Percentiles rank a stretch among this genome's conserved stretches.
Conservation (phyloP, 2,797 vertebrate species). For the Anas capensis region DNA sequence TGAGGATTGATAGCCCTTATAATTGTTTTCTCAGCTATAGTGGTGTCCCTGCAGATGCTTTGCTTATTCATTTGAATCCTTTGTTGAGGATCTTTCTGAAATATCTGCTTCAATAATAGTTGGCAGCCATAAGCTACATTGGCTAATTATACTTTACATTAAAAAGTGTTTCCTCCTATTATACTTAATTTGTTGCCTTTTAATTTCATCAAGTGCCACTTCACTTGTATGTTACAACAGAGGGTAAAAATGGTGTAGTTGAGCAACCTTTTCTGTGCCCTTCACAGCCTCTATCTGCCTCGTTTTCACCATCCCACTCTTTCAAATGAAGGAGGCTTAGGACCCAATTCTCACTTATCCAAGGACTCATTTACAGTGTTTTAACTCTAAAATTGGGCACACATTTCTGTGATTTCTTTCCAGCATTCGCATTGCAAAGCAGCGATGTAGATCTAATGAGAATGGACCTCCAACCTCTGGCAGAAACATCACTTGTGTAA, state of each 20-base stretch:
- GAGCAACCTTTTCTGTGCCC: neutral
- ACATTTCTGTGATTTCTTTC: neutral
- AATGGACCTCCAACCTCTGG: neutral
- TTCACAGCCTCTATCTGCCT: neutral
- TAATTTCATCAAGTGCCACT: constrained; percentile 23
- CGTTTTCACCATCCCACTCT: neutral
- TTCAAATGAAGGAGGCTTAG: neutral
- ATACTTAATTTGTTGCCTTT: constrained; percentile 59
- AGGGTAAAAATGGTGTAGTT: neutral
- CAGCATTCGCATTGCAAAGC: neutral
- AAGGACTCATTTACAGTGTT: neutral
- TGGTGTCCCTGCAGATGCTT: constrained; percentile 50
- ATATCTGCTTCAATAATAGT: constrained; percentile 45
- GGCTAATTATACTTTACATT: constrained; percentile 63
- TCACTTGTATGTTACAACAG: constrained; percentile 14
- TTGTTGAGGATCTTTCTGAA: constrained; percentile 61
- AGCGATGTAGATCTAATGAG: neutral
- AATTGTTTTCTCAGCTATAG: constrained; percentile 64
- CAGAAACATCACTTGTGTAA: neutral
- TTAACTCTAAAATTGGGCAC: neutral
- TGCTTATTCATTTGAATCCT: constrained; percentile 60
- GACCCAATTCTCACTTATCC: neutral
- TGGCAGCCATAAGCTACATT: constrained; percentile 6
- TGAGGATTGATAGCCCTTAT: constrained; percentile 66
- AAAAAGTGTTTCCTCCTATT: constrained; percentile 44